Evolutionary conservation across 92 coral and sea anemone species (phyloP).

Genomic region (Micromussa lordhowensis): DNA sequence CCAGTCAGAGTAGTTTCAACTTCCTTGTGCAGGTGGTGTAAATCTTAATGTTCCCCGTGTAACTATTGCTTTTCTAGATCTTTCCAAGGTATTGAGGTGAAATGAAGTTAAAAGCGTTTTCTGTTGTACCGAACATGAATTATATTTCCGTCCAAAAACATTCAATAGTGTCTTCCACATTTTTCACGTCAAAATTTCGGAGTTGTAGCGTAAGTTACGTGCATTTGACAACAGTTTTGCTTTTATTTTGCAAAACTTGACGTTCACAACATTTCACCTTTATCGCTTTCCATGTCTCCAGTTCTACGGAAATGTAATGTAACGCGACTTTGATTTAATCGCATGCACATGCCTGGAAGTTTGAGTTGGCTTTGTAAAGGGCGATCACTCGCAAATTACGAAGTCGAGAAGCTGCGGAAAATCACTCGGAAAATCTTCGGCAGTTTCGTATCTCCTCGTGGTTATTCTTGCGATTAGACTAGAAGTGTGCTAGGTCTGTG

Average conservation of each 20-base stretch:
- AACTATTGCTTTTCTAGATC: not conserved
- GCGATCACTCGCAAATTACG: not conserved
- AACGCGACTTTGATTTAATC: conserved; percentile 14
- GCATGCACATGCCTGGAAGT: not conserved
- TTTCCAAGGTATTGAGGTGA: not conserved
- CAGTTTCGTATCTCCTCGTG: not conserved
- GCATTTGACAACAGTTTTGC: not conserved
- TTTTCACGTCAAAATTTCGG: not conserved
- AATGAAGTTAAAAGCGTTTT: not conserved
- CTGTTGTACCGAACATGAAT: not conserved
- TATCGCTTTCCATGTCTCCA: not conserved
- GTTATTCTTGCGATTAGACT: not conserved
- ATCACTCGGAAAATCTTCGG: not conserved
- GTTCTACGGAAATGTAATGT: not conserved
- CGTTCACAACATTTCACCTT: not conserved
- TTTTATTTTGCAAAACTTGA: not conserved
- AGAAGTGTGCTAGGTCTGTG: not conserved
- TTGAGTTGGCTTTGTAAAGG: not conserved
- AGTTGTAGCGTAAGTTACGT: not conserved
- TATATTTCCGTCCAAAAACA: not conserved
- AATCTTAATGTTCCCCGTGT: not conserved
- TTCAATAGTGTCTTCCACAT: not conserved
- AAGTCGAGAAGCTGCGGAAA: not conserved
- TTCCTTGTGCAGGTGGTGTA: not conserved
- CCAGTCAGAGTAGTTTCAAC: not conserved